Conservation (phyloP, 2,113 vertebrate species). For the Hemicordylus capensis region DNA sequence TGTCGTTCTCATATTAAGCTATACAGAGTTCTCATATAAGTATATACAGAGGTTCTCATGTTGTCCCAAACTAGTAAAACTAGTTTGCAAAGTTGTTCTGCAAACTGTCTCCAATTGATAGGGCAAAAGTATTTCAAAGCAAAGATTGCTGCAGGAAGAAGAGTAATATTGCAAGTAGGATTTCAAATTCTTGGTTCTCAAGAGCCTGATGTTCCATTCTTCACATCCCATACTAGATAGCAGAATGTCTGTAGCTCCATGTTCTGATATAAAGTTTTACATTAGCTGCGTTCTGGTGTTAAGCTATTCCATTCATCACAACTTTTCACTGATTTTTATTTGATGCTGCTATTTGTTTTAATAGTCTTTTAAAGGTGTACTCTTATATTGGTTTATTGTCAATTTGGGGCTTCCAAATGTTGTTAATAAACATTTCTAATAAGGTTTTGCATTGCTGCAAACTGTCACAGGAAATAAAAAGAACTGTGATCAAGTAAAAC, state of each 20-base stretch:
- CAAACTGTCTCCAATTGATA: too few relatives aligned
- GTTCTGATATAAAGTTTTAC: neutral
- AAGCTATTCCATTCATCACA: neutral
- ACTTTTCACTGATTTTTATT: too few relatives aligned
- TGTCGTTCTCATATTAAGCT: too few relatives aligned
- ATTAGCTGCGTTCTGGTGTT: neutral
- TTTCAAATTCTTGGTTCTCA: neutral
- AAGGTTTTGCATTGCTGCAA: neutral
- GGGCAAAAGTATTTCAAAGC: neutral
- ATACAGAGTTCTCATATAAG: too few relatives aligned
- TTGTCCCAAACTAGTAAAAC: too few relatives aligned
- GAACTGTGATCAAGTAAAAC: neutral
- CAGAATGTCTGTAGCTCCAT: neutral
- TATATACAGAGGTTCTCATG: too few relatives aligned
- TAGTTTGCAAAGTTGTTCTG: too few relatives aligned
- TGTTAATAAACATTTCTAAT: neutral
- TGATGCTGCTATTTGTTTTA: neutral
- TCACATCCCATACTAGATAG: neutral
- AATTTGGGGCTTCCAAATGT: neutral
- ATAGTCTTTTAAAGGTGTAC: neutral
- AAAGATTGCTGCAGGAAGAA: neutral
- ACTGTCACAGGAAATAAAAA: neutral
- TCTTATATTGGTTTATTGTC: neutral
- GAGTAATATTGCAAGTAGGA: neutral
- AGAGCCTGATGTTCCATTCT: neutral